These are phyloP conservation scores for Spinus olivaceus DNA, from an alignment of 2,797 vertebrate species.

Conservation along the genomic window DNA sequence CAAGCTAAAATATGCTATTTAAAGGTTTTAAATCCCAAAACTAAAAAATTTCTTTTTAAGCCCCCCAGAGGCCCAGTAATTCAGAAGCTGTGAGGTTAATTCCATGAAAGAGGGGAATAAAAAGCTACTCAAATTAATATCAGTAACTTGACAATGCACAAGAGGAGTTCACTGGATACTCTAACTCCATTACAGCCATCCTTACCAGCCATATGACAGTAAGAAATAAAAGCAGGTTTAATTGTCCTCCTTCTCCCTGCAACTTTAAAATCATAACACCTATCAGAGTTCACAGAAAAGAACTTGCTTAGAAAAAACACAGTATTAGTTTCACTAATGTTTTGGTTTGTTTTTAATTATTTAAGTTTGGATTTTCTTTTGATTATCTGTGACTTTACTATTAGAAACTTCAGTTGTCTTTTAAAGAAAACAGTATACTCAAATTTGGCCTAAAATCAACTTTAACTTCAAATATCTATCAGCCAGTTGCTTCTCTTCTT, in stretches of 20 bases:
- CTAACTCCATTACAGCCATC: not conserved
- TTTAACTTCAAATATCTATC: not conserved
- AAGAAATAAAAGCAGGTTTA: not conserved
- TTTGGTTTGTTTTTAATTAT: not conserved
- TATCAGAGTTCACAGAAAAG: not conserved
- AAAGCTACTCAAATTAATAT: not conserved
- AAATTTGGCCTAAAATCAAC: not conserved
- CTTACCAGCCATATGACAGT: not conserved
- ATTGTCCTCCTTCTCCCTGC: not conserved
- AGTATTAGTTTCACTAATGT: not conserved
- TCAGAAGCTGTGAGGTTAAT: not conserved
- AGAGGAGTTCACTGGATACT: not conserved
- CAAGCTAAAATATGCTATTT: not conserved
- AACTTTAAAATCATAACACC: not conserved
- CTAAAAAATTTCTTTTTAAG: not conserved
- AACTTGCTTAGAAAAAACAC: not conserved
- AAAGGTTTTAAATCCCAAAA: not conserved
- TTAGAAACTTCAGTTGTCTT: not conserved
- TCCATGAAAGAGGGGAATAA: not conserved
- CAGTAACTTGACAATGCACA: not conserved
- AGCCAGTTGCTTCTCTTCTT: not conserved
- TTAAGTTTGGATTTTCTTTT: not conserved
- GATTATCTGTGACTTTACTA: not conserved
- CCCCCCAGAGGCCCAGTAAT: not conserved
- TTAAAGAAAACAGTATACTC: not conserved